Evolutionary conservation across 2,797 vertebrate genomes (phyloP).

Genomic region (Chaetodon trifasciatus): DNA sequence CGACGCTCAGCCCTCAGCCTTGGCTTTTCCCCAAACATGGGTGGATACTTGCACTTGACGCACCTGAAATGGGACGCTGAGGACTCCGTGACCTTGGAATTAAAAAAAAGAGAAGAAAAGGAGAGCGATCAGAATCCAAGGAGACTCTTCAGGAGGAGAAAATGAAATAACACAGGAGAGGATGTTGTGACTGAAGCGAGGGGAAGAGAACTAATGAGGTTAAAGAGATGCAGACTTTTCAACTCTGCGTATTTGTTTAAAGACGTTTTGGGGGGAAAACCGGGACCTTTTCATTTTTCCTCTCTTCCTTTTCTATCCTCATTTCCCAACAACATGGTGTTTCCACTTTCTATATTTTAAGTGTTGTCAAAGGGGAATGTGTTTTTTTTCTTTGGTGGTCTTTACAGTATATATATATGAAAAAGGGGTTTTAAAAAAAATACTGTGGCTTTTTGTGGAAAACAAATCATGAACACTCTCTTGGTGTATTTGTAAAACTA

Average conservation of each 20-base stretch:
- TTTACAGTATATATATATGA: conserved; percentile 27
- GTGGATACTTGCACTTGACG: conserved; percentile 79
- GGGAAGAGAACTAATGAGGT: conserved; percentile 88
- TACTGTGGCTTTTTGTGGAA: conserved; percentile 95
- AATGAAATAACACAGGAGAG: conserved; percentile 52
- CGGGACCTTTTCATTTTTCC: conserved; percentile 90
- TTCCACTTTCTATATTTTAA: conserved; percentile 99
- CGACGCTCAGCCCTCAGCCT: conserved; percentile 60
- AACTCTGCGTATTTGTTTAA: conserved; percentile 89
- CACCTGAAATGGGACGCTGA: conserved; percentile 68
- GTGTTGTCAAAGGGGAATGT: conserved; percentile 97
- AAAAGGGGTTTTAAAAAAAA: conserved; percentile 82
- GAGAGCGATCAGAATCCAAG: conserved; percentile 51
- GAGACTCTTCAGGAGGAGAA: conserved; percentile 68
- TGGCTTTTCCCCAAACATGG: conserved; percentile 70
- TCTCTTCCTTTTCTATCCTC: conserved; percentile 89
- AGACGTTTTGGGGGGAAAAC: conserved; percentile 86
- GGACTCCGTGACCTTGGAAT: conserved; percentile 70
- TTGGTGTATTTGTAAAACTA: conserved; percentile 99
- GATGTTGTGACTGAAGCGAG: conserved; percentile 84
- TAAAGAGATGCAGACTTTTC: conserved; percentile 92
- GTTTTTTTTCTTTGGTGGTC: conserved; percentile 86
- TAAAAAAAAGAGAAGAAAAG: conserved; percentile 31
- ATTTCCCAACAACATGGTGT: conserved; percentile 93
- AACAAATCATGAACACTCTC: conserved; percentile 95